Percentiles rank a stretch among this genome's conserved stretches.
Conservation (phyloP, 2,113 vertebrate species). For the Pteruthius melanotis region DNA sequence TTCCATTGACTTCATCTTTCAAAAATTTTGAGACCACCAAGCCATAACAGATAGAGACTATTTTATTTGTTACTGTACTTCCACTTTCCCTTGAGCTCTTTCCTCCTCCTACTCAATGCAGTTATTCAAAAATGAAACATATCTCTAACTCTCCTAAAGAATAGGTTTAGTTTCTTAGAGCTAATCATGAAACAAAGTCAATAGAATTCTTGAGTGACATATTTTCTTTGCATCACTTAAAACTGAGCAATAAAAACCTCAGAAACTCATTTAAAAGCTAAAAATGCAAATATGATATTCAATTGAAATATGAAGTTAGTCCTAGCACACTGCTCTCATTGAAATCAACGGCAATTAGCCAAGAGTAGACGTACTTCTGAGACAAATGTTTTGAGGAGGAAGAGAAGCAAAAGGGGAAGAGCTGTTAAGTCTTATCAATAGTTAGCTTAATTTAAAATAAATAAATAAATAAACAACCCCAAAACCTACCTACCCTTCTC, state of each 20-base stretch:
- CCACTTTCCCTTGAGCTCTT: slow-evolving; percentile 9
- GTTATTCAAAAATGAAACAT: neutral
- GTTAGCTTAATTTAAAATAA: neutral
- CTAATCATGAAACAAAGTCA: neutral
- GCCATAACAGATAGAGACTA: neutral
- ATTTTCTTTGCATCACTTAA: neutral
- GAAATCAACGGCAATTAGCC: neutral
- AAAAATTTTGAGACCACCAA: neutral
- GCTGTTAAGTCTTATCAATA: neutral
- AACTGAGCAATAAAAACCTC: neutral
- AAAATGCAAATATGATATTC: neutral
- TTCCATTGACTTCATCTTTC: neutral
- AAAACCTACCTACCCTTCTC: neutral
- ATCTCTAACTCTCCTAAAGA: neutral
- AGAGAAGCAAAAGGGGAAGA: neutral
- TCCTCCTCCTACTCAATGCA: neutral
- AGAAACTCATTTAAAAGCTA: neutral
- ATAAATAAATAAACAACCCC: neutral
- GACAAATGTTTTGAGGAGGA: neutral
- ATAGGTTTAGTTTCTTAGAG: neutral
- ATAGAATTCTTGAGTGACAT: neutral
- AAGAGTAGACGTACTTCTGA: neutral
- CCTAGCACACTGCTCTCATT: neutral
- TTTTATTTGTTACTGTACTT: neutral
- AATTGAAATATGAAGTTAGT: neutral